Percentiles rank a stretch among this genome's conserved stretches.
phyloP scores from a whole-genome alignment of 2,888 invertebrate genomes.

The Sussaba pulchella region DNA sequence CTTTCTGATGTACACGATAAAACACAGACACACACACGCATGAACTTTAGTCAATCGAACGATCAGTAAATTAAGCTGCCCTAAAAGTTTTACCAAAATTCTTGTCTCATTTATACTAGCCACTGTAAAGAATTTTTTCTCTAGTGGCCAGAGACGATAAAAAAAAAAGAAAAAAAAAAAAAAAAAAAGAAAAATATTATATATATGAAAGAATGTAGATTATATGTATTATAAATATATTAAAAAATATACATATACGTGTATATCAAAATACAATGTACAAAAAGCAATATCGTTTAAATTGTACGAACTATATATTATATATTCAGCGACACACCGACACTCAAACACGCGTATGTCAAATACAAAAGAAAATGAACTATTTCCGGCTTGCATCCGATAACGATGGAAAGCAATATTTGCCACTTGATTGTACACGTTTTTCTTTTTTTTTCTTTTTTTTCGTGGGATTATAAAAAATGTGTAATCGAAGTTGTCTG shows the following conservation, averaged over 20 bases:
- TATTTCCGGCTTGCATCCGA: conserved; percentile 66
- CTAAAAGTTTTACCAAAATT: conserved; percentile 8
- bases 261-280: conserved; percentile 75
- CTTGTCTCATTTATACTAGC: not conserved
- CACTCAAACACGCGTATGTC: conserved; percentile 29
- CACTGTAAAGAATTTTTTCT: conserved; percentile 22
- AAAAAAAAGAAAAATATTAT: no score
- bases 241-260: conserved; percentile 43
- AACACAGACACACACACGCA: not conserved
- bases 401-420: conserved; percentile 49
- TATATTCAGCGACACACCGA: conserved; percentile 64
- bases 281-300: conserved; percentile 77
- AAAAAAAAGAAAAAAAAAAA: not conserved
- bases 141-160: conserved; percentile 17
- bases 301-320: conserved; percentile 58
- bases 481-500: conserved; percentile 8
- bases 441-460: not conserved
- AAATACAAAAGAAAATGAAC: conserved; percentile 26
- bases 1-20: not conserved
- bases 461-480: conserved; percentile 3
- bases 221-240: conserved; percentile 37
- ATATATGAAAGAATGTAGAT: conserved; percentile 43
- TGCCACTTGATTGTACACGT: conserved; percentile 68
- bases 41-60: conserved; percentile 16
- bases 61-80: conserved; percentile 8